Evolutionary conservation across 2,113 vertebrate genomes (phyloP).

Genomic region (Sinocyclocheilus grahami): DNA sequence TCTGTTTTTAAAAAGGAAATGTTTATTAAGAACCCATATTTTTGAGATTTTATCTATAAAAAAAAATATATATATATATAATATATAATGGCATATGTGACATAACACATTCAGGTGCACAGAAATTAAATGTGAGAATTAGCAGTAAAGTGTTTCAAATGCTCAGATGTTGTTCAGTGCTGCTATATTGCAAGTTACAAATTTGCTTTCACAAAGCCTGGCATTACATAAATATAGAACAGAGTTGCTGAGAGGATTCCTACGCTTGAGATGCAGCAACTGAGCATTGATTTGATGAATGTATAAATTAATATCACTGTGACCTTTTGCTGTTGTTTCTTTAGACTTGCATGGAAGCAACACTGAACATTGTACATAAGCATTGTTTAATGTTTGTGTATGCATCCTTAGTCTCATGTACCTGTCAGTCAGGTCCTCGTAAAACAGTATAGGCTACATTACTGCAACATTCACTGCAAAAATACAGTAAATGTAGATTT

Average conservation of each 20-base stretch:
- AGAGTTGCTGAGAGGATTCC: not conserved
- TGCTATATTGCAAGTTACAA: constrained; percentile 10
- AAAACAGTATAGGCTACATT: too few species aligned
- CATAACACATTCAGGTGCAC: not conserved
- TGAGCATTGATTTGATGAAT: constrained; percentile 29
- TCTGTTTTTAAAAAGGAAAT: not conserved
- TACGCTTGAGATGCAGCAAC: not conserved
- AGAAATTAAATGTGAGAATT: not conserved
- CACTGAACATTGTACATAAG: not conserved
- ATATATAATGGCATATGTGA: not conserved
- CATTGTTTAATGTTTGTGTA: not conserved
- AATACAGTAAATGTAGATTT: too few species aligned
- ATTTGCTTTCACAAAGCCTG: not conserved
- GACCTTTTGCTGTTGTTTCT: constrained; percentile 38
- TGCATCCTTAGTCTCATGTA: not conserved
- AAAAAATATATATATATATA: too few species aligned
- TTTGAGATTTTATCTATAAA: constrained; percentile 24
- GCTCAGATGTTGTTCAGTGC: not conserved
- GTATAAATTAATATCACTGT: constrained; percentile 51
- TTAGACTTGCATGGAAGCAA: not conserved
- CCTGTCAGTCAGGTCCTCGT: not conserved
- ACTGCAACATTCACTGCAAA: too few species aligned
- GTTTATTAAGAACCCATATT: constrained; percentile 1
- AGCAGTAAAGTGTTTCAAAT: not conserved
- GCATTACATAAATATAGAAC: not conserved